A percentile compares a stretch with the other conserved stretches of the same genome.
Conservation (phyloP, 2,888 invertebrate genomes). For the Chelonus formosanus region DNA sequence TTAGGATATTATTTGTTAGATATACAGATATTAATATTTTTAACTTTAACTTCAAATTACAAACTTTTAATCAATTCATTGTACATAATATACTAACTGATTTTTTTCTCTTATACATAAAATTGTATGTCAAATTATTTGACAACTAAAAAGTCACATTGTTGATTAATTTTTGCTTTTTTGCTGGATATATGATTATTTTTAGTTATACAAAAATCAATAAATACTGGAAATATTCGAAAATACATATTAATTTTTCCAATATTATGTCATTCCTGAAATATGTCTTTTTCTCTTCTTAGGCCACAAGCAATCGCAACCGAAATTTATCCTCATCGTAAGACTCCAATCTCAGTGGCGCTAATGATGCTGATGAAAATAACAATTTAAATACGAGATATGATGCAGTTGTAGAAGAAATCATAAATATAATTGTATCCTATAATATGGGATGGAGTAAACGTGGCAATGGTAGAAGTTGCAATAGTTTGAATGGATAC, state of each 20-base stretch:
- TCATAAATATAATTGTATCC: constrained; percentile 19
- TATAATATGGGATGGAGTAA: constrained; percentile 24
- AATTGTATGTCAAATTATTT: neutral
- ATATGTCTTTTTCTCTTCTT: constrained; percentile 10
- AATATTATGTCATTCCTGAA: neutral
- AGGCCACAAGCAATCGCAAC: constrained; percentile 10
- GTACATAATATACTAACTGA: constrained; percentile 14
- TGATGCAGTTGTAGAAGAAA: constrained; percentile 1
- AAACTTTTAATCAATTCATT: neutral
- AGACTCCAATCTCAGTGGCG: neutral
- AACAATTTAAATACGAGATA: neutral
- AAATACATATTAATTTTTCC: constrained; percentile 2
- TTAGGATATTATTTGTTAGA: neutral
- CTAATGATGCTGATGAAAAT: constrained; percentile 4
- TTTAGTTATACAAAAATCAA: neutral
- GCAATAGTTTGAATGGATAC: constrained; percentile 39
- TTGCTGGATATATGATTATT: constrained; percentile 8
- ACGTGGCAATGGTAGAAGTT: constrained; percentile 18
- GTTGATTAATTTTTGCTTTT: constrained; percentile 4
- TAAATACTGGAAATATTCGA: constrained; percentile 7
- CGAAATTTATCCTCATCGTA: constrained; percentile 19
- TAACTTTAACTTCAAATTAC: no score
- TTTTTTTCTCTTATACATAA: constrained; percentile 6
- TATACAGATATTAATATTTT: no score
- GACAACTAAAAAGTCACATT: neutral